A percentile compares a stretch with the other conserved stretches of the same genome.
Conservation (phyloP, 2,797 vertebrate genomes). For the Pitangus sulphuratus region DNA sequence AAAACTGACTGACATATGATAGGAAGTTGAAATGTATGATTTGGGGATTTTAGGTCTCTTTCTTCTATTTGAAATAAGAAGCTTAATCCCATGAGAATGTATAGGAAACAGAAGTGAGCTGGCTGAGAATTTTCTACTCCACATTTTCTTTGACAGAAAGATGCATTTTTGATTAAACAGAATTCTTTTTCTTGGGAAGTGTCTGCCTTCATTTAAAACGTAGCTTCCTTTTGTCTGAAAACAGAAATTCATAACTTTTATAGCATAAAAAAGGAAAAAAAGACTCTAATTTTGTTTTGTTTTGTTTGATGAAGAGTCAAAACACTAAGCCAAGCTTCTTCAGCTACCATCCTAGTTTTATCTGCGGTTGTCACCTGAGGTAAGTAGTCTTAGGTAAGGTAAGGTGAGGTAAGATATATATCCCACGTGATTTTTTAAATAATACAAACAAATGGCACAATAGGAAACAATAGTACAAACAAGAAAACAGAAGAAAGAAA, state of each 20-base stretch:
- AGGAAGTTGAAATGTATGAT: constrained; percentile 35
- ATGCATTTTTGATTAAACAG: constrained; percentile 30
- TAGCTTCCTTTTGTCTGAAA: constrained; percentile 5
- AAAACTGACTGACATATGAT: constrained; percentile 49
- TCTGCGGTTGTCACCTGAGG: background rate
- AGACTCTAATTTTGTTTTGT: background rate
- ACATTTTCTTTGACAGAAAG: constrained; percentile 29
- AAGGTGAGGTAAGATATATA: too few relatives aligned
- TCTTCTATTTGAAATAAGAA: constrained; percentile 39
- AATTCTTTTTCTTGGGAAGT: background rate
- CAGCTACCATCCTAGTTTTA: background rate
- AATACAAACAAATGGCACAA: background rate
- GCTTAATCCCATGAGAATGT: constrained; percentile 19
- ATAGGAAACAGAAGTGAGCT: constrained; percentile 9
- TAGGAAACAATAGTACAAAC: background rate
- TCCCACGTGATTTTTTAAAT: background rate
- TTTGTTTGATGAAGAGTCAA: background rate
- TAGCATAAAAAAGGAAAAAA: background rate
- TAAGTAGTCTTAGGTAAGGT: background rate
- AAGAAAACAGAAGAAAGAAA: background rate
- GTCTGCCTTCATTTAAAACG: background rate
- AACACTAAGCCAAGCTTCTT: background rate
- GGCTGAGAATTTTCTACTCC: background rate
- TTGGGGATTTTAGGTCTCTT: constrained; percentile 12
- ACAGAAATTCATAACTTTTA: background rate